Evolutionary conservation across 2,797 vertebrate genomes (phyloP).

Genomic region (Propithecus deckenii): DNA sequence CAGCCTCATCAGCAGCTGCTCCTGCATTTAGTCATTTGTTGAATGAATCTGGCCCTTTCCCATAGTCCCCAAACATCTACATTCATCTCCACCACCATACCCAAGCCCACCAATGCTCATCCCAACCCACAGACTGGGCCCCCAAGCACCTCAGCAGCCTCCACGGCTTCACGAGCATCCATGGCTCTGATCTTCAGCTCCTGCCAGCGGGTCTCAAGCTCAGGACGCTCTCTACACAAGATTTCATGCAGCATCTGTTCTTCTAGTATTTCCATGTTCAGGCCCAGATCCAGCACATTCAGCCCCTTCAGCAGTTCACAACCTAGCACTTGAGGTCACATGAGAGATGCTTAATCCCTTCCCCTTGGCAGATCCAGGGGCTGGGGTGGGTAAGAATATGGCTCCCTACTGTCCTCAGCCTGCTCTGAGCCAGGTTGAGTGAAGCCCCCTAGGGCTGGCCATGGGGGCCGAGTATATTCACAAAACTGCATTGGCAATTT

Average conservation of each 20-base stretch:
- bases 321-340: constrained; percentile 84
- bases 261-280: constrained; percentile 85
- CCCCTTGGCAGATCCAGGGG: neutral
- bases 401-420: neutral
- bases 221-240: constrained; percentile 80
- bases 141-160: constrained; percentile 84
- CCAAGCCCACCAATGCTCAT: neutral
- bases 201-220: constrained; percentile 81
- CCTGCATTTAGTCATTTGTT: constrained; percentile 56
- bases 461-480: neutral
- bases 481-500: neutral
- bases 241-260: constrained; percentile 88
- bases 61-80: neutral
- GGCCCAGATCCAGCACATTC: constrained; percentile 87
- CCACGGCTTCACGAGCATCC: constrained; percentile 80
- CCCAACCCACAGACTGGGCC: neutral
- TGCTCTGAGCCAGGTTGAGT: neutral
- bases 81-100: neutral
- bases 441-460: neutral
- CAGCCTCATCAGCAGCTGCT: constrained; percentile 64
- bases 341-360: neutral
- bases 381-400: neutral
- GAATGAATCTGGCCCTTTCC: neutral
- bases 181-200: constrained; percentile 81
- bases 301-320: constrained; percentile 85